Evolutionary conservation across 2,888 invertebrate species (phyloP).

Genomic region (Tubulanus polymorphus): DNA sequence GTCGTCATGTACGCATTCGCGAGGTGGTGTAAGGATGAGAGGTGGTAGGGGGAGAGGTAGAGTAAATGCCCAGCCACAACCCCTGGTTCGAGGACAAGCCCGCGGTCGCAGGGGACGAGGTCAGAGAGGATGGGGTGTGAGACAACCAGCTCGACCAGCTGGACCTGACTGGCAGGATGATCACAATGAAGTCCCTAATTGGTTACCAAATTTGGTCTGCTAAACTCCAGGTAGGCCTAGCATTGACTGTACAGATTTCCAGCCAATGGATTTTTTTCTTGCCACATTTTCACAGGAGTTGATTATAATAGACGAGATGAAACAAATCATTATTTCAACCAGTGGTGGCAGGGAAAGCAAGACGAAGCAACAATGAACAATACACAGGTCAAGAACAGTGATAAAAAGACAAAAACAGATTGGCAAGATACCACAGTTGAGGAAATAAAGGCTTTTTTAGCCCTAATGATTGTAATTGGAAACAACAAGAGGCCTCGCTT

Average conservation of each 20-base stretch:
- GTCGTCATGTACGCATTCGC: too few species aligned
- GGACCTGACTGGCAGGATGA: background rate
- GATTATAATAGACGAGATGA: background rate
- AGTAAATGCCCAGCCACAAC: background rate
- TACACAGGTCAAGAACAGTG: background rate
- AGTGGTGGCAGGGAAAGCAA: background rate
- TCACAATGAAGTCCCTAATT: background rate
- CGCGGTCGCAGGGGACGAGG: background rate
- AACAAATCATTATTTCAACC: background rate
- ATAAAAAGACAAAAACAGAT: background rate
- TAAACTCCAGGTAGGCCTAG: background rate
- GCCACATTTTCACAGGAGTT: background rate
- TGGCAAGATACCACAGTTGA: background rate
- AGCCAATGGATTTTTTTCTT: background rate
- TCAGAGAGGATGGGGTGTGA: background rate
- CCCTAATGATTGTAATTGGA: background rate
- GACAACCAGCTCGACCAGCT: background rate
- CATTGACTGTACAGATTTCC: background rate
- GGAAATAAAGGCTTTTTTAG: background rate
- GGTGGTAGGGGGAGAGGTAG: background rate
- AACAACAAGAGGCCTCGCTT: background rate
- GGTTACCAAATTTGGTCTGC: background rate
- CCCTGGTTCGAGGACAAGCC: background rate
- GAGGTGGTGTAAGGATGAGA: background rate
- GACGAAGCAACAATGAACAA: background rate